Evolutionary conservation across 2,888 invertebrate species (phyloP).

Genomic region (Creontiades dilutus): DNA sequence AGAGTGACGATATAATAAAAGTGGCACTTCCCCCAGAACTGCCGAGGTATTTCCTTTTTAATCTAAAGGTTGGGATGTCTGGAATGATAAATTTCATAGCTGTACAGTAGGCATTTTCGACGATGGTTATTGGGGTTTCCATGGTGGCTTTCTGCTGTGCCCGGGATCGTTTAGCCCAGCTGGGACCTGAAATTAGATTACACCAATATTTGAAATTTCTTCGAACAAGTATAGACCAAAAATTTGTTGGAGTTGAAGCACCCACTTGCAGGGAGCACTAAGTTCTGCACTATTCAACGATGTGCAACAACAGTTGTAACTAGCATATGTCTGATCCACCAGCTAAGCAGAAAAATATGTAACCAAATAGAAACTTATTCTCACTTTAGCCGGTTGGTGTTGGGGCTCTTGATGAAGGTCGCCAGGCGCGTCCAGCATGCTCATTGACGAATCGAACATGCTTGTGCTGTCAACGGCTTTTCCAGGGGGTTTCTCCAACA

Average conservation of each 20-base stretch:
- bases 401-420: constrained; percentile 62
- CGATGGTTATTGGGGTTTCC: constrained; percentile 47
- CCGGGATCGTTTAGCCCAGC: constrained; percentile 8
- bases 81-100: too few relatives aligned
- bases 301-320: too few relatives aligned
- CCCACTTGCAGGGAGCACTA: too few relatives aligned
- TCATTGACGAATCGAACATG: constrained; percentile 70
- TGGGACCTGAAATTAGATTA: background rate
- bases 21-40: too few relatives aligned
- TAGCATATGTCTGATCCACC: too few relatives aligned
- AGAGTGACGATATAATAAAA: too few relatives aligned
- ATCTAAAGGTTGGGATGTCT: background rate
- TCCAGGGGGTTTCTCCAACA: constrained; percentile 74
- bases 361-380: background rate
- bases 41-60: too few relatives aligned
- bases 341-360: too few relatives aligned
- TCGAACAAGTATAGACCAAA: too few relatives aligned
- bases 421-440: constrained; percentile 46
- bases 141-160: constrained; percentile 55
- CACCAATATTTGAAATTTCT: too few relatives aligned
- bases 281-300: too few relatives aligned
- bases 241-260: too few relatives aligned
- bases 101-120: background rate
- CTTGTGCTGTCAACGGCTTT: constrained; percentile 71
- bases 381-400: constrained; percentile 41